These are phyloP conservation scores for Clarias batrachus DNA, from an alignment of 2,113 vertebrate species.

Conservation along the genomic window DNA sequence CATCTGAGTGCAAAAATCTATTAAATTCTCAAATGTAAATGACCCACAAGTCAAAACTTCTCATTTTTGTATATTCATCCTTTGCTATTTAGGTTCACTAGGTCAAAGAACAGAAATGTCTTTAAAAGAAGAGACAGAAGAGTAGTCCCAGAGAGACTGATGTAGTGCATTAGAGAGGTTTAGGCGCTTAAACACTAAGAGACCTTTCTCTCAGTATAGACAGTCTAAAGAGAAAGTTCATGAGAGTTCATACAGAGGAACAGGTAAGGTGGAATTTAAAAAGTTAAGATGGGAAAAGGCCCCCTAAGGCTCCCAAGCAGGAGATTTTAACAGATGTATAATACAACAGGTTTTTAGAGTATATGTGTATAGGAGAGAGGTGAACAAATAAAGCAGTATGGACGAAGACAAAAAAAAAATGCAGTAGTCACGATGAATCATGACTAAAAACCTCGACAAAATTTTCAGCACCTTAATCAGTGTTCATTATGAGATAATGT, in stretches of 20 bases:
- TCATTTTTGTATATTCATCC: background rate
- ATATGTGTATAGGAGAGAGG: background rate
- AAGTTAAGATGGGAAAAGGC: background rate
- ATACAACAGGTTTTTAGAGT: background rate
- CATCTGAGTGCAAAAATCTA: background rate
- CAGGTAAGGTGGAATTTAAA: background rate
- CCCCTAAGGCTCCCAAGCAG: background rate
- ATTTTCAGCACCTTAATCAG: background rate
- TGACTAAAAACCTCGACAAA: background rate
- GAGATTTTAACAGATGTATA: background rate
- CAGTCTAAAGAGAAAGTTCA: slow-evolving; percentile 10
- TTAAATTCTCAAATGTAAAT: background rate
- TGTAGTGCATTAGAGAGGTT: background rate
- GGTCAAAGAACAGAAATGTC: background rate
- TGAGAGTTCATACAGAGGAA: background rate
- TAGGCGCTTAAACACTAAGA: background rate
- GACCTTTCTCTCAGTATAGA: slow-evolving; percentile 2
- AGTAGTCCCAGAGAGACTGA: background rate
- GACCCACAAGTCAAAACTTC: background rate
- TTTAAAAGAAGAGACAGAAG: background rate
- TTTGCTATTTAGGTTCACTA: background rate
- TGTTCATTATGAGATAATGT: background rate
- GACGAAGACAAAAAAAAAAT: background rate
- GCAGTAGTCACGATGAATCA: background rate
- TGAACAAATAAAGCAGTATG: background rate